A percentile compares a stretch with the other conserved stretches of the same genome.
Evolutionary conservation across 1,140 invertebrate species (phyloP).

Genomic region (Hyles vespertilio): DNA sequence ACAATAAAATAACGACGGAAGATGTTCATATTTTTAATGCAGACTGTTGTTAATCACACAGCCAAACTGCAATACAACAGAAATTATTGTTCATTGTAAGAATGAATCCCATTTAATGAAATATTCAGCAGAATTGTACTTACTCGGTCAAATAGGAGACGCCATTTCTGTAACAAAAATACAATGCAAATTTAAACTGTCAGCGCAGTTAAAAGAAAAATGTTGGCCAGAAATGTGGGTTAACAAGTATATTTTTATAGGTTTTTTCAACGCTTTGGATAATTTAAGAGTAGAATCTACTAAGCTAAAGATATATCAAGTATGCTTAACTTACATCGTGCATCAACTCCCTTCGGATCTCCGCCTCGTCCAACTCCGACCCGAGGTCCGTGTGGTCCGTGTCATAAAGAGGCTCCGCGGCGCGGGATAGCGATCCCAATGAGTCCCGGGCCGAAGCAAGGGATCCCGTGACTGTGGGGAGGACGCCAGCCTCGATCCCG

Average conservation of each 20-base stretch:
- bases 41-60: too few species aligned
- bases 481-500: conserved; percentile 77
- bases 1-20: too few species aligned
- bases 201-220: too few species aligned
- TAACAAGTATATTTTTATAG: too few species aligned
- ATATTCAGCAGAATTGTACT: conserved; percentile 37
- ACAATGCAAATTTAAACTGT: conserved; percentile 1
- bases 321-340: conserved; percentile 78
- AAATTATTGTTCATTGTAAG: too few species aligned
- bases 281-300: background rate
- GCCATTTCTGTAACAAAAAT: conserved; percentile 86
- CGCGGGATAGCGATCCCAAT: conserved; percentile 78
- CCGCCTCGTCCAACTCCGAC: conserved; percentile 85
- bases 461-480: conserved; percentile 81
- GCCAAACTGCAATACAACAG: too few species aligned
- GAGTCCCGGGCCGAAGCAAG: conserved; percentile 77
- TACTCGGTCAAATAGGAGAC: conserved; percentile 90
- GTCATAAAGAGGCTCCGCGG: conserved; percentile 81
- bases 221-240: too few species aligned
- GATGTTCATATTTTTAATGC: too few species aligned
- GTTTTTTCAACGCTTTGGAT: too few species aligned
- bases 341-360: conserved; percentile 83
- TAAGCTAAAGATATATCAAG: background rate
- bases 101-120: too few species aligned
- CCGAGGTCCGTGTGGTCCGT: conserved; percentile 86